Conservation (phyloP, 2,797 vertebrate species). For the Amblyopsis hoosieri region DNA sequence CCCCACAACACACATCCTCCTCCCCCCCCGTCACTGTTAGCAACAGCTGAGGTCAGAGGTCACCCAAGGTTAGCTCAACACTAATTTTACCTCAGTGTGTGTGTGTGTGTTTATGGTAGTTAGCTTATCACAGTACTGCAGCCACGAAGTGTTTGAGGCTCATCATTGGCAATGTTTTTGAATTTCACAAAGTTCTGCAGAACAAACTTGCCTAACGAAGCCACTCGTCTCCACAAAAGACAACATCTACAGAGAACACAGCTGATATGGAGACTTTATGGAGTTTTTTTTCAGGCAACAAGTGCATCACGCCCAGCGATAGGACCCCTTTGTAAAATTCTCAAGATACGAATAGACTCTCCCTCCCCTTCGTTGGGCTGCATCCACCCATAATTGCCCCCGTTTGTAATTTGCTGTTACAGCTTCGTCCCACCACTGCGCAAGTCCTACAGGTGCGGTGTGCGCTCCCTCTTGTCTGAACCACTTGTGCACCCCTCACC, state of each 20-base stretch:
- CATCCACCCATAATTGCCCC: background rate
- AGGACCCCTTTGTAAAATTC: no score
- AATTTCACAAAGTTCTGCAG: no score
- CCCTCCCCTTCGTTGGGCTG: no score
- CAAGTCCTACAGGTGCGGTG: slow-evolving; percentile 9
- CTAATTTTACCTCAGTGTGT: background rate
- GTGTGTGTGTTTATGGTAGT: background rate
- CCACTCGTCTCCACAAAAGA: background rate
- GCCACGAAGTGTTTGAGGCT: slow-evolving; percentile 9
- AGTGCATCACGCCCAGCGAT: no score
- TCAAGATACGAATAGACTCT: no score
- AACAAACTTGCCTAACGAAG: no score
- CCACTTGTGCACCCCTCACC: background rate
- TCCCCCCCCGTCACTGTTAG: slow-evolving; percentile 7
- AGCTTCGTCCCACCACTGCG: background rate
- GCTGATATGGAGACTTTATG: no score
- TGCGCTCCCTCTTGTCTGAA: background rate
- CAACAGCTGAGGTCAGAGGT: slow-evolving; percentile 48
- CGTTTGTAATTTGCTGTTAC: no score
- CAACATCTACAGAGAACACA: background rate
- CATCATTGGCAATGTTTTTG: slow-evolving; percentile 13
- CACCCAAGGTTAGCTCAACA: slow-evolving; percentile 24
- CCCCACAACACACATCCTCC: no score
- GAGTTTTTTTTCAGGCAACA: no score
- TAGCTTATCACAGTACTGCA: background rate